Evolutionary conservation across 1,140 invertebrate genomes (phyloP), one percentile per base, ranked within the genome.

Genomic region (Apis florea): DNA sequence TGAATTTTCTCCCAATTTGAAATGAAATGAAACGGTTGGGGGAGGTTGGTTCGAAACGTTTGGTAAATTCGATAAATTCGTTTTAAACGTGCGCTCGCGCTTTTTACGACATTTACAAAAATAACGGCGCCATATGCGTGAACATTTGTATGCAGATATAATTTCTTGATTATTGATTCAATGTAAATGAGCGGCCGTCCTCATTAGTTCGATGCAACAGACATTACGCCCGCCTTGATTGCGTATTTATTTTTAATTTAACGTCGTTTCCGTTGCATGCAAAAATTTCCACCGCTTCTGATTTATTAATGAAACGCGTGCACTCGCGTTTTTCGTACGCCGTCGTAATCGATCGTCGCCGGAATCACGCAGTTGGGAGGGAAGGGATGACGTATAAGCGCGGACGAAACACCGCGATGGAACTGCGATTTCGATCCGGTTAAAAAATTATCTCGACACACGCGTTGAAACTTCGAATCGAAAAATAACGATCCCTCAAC

Each of bases 101-200:
- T 76, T 76, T 66, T 66, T 76, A 49, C 12, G 12, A 26, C 59
- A 24, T 24, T 73, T 24, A 49, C 71, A 73, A 73, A 73, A 75
- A 53, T 64, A 75, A n/a, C 26, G 49, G 26, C 61, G 19, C 24
- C 24, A 66, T 31, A 54, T 64, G 49, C 10, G 59, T 40, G 54
- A n/a, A 66, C 49, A 64, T 66, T 51, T 66, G 73, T 66, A 75
- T 66, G 73, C 59, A 66, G 49, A 64, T 75, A 53, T 75, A 66
- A 75, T 75, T 75, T 75, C 73, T 75, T 75, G 61, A 75, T 75
- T 75, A 75, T 75, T 66, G 73, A 75, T 75, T 75, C 61, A 75
- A 75, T 75, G 73, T 63, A 75, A 75, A 75, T 75, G 73, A 75
- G 49, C 73, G 49, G 24, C 61, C 24, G 61, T 66, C 59, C 73